These are phyloP conservation scores for Phaethon lepturus DNA, from an alignment of 2,113 vertebrate genomes.

Conservation along the genomic window DNA sequence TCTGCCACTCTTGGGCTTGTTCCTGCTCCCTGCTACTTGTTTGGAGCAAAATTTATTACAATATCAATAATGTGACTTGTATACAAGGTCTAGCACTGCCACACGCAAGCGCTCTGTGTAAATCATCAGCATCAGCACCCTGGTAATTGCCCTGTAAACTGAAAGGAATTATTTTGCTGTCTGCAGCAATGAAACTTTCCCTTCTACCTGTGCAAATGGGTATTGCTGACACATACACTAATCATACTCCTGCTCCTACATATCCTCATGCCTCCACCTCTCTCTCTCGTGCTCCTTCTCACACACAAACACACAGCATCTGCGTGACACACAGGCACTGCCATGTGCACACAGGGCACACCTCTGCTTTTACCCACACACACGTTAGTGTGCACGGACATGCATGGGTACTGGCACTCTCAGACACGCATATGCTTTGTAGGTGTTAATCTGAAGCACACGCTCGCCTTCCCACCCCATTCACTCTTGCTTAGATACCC, in stretches of 20 bases:
- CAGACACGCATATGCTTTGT: background rate
- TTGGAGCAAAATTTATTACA: conserved; percentile 69
- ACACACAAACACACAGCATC: rapidly evolving
- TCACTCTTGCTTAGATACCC: background rate
- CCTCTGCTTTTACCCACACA: background rate
- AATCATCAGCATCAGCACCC: conserved; percentile 42
- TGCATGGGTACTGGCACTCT: rapidly evolving
- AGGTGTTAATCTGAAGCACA: background rate
- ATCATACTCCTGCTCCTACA: background rate
- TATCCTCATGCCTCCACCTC: rapidly evolving
- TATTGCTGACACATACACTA: background rate
- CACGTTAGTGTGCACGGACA: rapidly evolving
- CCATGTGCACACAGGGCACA: background rate
- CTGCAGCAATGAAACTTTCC: conserved; percentile 3
- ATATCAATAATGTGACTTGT: conserved; percentile 69
- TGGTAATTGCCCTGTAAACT: conserved; percentile 60
- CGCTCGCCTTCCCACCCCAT: background rate
- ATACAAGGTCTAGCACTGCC: conserved; percentile 48
- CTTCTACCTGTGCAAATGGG: conserved; percentile 23
- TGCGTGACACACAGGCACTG: rapidly evolving
- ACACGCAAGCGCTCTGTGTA: conserved; percentile 19
- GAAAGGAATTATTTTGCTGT: conserved; percentile 49
- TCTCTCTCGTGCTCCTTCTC: background rate
- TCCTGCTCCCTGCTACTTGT: conserved; percentile 8
- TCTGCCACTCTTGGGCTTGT: background rate